A percentile compares a stretch with the other conserved stretches of the same genome.
phyloP scores from a whole-genome alignment of 2,888 invertebrate species.

The Cephus pulcher region DNA sequence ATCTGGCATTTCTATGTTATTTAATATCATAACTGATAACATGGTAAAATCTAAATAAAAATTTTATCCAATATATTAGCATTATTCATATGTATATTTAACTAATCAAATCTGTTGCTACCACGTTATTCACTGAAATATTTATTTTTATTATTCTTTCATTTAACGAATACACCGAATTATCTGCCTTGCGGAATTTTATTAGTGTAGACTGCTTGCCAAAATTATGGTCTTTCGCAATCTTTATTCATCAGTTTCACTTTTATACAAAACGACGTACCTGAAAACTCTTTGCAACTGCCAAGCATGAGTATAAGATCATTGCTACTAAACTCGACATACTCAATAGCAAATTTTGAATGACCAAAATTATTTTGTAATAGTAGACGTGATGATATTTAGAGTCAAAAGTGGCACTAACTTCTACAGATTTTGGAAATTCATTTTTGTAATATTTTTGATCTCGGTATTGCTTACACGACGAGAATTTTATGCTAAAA shows the following conservation, averaged over 20 bases:
- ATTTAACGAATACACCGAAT: background rate
- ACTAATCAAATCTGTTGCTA: background rate
- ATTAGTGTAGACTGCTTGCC: background rate
- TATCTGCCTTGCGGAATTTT: background rate
- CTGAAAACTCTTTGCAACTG: background rate
- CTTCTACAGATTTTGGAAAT: background rate
- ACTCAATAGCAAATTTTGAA: background rate
- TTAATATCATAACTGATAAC: background rate
- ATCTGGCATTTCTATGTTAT: background rate
- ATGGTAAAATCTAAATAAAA: too few species aligned
- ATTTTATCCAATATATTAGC: background rate
- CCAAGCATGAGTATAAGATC: background rate
- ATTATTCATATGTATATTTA: background rate
- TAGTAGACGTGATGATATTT: background rate
- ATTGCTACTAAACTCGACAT: background rate
- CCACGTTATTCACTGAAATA: background rate
- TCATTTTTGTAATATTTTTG: background rate
- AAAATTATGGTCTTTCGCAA: background rate
- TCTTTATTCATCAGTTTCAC: background rate
- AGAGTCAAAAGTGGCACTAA: background rate
- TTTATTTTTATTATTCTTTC: background rate
- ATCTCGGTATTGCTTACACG: background rate
- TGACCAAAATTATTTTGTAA: background rate
- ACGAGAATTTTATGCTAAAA: too few species aligned
- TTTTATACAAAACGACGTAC: background rate